These are phyloP conservation scores for Oreochromis mossambicus DNA, from an alignment of 2,797 vertebrate species.

Conservation along the genomic window DNA sequence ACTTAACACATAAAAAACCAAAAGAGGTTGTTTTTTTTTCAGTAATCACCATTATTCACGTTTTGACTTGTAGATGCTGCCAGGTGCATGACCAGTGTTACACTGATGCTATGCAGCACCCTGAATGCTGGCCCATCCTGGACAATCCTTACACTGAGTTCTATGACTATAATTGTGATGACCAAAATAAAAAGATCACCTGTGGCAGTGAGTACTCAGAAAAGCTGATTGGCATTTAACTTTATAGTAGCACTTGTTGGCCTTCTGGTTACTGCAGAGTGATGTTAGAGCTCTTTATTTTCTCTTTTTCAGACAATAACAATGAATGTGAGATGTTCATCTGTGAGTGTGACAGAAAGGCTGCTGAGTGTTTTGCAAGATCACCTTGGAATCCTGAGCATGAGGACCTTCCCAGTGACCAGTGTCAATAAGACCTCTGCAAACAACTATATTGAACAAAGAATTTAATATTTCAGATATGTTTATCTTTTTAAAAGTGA, in stretches of 20 bases:
- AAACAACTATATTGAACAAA: background rate
- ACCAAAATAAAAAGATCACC: conserved; percentile 44
- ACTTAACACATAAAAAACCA: background rate
- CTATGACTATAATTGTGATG: conserved; percentile 65
- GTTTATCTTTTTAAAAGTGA: background rate
- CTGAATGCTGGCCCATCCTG: conserved; percentile 62
- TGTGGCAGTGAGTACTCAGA: conserved; percentile 60
- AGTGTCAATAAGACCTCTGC: conserved; percentile 44
- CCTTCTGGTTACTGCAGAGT: background rate
- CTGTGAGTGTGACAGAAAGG: conserved; percentile 82
- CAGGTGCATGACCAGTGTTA: conserved; percentile 72
- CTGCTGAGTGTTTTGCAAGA: conserved; percentile 77
- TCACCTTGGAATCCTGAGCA: conserved; percentile 57
- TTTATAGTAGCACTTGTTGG: background rate
- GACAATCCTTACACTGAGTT: conserved; percentile 74
- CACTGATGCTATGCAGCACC: conserved; percentile 54
- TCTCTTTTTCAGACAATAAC: conserved; percentile 69
- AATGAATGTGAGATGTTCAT: conserved; percentile 71
- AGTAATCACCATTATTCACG: background rate
- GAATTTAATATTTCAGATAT: background rate
- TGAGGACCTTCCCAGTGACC: conserved; percentile 34
- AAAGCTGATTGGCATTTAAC: background rate
- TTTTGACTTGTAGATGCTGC: conserved; percentile 63
- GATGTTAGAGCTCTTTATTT: background rate
- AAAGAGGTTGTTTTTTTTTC: accelerated